Percentiles rank a stretch among this genome's conserved stretches.
These are phyloP conservation scores for Shargacucullia verbasci DNA, from an alignment of 2,888 invertebrate genomes.

Conservation along the genomic window DNA sequence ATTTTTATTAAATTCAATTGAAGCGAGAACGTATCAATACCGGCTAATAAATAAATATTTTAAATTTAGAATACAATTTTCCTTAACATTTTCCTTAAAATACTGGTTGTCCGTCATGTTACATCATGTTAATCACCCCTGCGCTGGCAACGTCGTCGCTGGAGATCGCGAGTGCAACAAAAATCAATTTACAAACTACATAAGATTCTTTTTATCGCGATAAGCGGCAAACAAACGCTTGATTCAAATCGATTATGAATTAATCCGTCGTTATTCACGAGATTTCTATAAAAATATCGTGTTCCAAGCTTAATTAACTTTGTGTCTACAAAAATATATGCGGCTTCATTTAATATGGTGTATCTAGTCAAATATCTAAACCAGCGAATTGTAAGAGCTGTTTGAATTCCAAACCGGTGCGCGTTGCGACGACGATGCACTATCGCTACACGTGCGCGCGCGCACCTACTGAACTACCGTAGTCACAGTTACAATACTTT, in stretches of 20 bases:
- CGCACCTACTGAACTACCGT: conserved; percentile 20
- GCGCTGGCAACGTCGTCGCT: conserved; percentile 11
- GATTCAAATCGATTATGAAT: conserved; percentile 38
- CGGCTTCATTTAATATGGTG: conserved; percentile 33
- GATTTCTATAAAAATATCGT: conserved; percentile 17
- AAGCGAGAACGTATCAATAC: no score
- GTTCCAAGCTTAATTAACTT: conserved; percentile 25
- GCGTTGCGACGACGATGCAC: neutral
- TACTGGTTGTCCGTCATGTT: no score
- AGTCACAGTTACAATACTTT: conserved; percentile 43
- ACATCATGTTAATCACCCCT: no score
- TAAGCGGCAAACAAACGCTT: conserved; percentile 36
- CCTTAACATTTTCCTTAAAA: no score
- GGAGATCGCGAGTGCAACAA: conserved; percentile 28
- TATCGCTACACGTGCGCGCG: conserved; percentile 1
- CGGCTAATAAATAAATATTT: no score
- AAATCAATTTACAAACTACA: conserved; percentile 41
- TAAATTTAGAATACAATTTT: conserved; percentile 2
- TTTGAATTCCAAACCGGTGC: conserved; percentile 19
- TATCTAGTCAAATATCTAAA: conserved; percentile 37
- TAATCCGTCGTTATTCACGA: conserved; percentile 25
- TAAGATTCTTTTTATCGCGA: conserved; percentile 37
- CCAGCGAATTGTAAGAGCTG: conserved; percentile 16
- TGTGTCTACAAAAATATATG: conserved; percentile 48
- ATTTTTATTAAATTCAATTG: no score